Conservation (phyloP, 2,113 vertebrate genomes). For the Tichodroma muraria region DNA sequence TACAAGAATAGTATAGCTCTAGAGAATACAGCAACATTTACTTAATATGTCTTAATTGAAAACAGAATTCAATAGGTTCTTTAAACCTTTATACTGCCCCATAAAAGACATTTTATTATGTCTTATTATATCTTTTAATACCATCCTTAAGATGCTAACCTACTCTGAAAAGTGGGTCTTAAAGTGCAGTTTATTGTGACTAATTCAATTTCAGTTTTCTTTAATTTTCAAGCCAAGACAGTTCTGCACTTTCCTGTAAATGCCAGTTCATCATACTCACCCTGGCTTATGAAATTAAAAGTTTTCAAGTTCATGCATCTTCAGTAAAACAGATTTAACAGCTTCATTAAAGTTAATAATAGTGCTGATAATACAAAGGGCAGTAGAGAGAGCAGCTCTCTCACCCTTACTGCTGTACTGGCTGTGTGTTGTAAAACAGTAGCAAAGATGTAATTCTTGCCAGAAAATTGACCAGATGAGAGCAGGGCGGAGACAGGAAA, state of each 20-base stretch:
- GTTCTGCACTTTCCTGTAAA: neutral
- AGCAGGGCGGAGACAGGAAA: constrained; percentile 10
- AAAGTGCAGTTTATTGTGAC: neutral
- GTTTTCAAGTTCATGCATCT: neutral
- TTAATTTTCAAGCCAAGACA: neutral
- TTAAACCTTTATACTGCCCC: neutral
- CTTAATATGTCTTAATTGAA: neutral
- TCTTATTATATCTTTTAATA: neutral
- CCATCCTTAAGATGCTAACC: neutral
- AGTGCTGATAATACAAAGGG: neutral
- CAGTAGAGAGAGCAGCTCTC: neutral
- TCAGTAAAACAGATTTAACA: neutral
- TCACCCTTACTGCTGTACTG: neutral
- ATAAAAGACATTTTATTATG: neutral
- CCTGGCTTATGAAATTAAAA: neutral
- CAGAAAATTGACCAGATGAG: constrained; percentile 9
- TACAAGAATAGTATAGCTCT: neutral
- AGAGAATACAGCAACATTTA: neutral
- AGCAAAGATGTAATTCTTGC: neutral
- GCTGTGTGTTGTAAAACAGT: neutral
- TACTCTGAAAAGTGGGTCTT: neutral
- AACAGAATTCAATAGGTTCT: neutral
- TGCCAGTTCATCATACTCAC: neutral
- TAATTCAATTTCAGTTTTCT: neutral
- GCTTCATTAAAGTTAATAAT: neutral